These are phyloP conservation scores for Meandrusa payeni DNA, from an alignment of 2,888 invertebrate genomes.

Conservation along the genomic window DNA sequence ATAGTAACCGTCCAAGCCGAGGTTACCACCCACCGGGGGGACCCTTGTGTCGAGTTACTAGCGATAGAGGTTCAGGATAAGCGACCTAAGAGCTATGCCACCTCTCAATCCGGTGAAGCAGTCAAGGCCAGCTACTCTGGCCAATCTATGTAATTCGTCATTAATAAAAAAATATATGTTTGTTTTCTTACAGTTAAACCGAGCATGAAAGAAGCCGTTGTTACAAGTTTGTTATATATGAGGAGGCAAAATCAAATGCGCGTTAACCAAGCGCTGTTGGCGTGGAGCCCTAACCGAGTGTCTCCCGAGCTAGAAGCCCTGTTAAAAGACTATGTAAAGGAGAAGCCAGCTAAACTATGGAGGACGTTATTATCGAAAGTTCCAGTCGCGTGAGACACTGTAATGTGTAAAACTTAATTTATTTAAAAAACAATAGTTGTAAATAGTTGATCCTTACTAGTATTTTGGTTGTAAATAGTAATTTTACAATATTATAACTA, in stretches of 20 bases:
- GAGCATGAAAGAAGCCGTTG: conserved; percentile 57
- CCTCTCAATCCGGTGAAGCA: no score
- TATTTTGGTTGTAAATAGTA: neutral
- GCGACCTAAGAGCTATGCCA: no score
- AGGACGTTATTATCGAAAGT: conserved; percentile 40
- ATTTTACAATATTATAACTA: neutral
- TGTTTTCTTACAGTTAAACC: conserved; percentile 52
- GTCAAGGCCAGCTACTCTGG: no score
- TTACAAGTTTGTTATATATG: conserved; percentile 57
- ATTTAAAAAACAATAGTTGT: no score
- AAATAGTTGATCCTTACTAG: no score
- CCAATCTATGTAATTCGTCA: no score
- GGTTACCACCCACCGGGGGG: no score
- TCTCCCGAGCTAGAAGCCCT: conserved; percentile 48
- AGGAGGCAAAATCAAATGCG: conserved; percentile 48
- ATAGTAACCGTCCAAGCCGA: no score
- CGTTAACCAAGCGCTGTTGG: conserved; percentile 46
- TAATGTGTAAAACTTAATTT: neutral
- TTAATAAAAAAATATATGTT: no score
- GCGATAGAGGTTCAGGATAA: no score
- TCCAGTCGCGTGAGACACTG: neutral
- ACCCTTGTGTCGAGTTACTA: no score
- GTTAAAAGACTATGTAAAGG: conserved; percentile 49
- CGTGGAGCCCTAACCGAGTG: conserved; percentile 49
- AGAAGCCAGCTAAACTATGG: conserved; percentile 54